Evolutionary conservation across 2,888 invertebrate species (phyloP), one percentile per base, ranked within the genome.

Genomic region (Heliconius hortense): DNA sequence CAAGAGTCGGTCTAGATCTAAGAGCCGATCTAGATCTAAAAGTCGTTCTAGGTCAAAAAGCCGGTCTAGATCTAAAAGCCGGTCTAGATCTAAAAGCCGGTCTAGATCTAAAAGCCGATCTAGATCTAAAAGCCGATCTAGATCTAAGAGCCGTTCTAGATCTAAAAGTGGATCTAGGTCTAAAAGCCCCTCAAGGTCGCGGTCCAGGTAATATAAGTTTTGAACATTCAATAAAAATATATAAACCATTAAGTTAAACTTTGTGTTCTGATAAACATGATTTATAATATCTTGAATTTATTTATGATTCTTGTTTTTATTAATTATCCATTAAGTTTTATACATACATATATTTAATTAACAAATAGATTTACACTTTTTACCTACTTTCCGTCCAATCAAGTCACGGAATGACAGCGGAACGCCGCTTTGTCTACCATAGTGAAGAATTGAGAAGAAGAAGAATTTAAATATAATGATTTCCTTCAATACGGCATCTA

Each of bases 131-230:
- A 91, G 92, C 39, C 84, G 87, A 5, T 90, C 89, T 8, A 82
- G 82, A 77, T 88, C 88, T 26, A 85, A 86, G 76, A 90, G 90
- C 24, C 84, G 83, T 56, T 88, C 88, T 48, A 79, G 82, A 71
- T 83, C 93, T 1, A 88, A 88, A 73, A 91, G 92, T 35, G 84
- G 87, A 5, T 90, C 89, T 8, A 82, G 82, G 77, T 88, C 88
- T 26, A 85, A 86, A 76, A 90, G 90, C 24, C 84, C 83, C 59
- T 88, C 88, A 43, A 79, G 82, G 72, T 83, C 93, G 35, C 84
- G 89, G 66, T 92, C 94, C 4, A 82, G 87, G 78, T 90, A 75
- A 72, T 11, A n/a, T 53, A 24, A 5, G 39, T 21, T 31, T n/a
- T 63, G 7, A 28, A 7, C 35, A 28, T 53, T 66, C 11, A 28